A percentile compares a stretch with the other conserved stretches of the same genome.
phyloP scores from a whole-genome alignment of 2,888 invertebrate genomes.

The Eristalis arbustorum region DNA sequence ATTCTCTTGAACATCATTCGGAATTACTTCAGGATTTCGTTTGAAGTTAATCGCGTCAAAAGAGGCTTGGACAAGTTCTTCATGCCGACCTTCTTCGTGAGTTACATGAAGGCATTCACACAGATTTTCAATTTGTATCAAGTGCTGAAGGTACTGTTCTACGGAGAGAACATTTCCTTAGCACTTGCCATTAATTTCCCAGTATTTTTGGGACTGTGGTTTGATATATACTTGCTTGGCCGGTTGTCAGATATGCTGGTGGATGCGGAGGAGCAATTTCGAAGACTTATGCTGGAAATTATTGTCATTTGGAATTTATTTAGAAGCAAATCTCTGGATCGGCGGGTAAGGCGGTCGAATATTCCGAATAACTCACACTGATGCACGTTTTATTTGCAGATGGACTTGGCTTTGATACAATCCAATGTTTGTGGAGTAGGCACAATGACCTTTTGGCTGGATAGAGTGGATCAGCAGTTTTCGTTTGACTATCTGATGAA shows the following conservation, averaged over 20 bases:
- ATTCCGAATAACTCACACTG: too few relatives aligned
- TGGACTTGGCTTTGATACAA: not conserved
- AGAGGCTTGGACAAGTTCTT: not conserved
- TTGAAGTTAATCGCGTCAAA: not conserved
- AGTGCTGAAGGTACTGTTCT: not conserved
- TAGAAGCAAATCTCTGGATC: not conserved
- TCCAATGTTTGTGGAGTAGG: not conserved
- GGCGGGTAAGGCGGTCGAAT: not conserved
- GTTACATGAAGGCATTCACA: not conserved
- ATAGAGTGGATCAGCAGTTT: not conserved
- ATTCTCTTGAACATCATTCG: not conserved
- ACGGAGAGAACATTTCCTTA: not conserved
- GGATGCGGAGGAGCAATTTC: not conserved
- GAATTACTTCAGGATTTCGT: not conserved
- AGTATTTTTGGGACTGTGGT: not conserved
- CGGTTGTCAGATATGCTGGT: not conserved
- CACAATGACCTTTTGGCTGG: not conserved
- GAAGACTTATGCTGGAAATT: not conserved
- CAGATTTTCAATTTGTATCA: not conserved
- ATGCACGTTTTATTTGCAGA: not conserved
- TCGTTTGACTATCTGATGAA: not conserved
- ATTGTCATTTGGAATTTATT: not conserved
- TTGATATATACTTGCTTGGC: not conserved
- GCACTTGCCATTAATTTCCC: not conserved
- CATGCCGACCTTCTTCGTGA: not conserved